Evolutionary conservation across 2,113 vertebrate genomes (phyloP).

Genomic region (Nestor notabilis): DNA sequence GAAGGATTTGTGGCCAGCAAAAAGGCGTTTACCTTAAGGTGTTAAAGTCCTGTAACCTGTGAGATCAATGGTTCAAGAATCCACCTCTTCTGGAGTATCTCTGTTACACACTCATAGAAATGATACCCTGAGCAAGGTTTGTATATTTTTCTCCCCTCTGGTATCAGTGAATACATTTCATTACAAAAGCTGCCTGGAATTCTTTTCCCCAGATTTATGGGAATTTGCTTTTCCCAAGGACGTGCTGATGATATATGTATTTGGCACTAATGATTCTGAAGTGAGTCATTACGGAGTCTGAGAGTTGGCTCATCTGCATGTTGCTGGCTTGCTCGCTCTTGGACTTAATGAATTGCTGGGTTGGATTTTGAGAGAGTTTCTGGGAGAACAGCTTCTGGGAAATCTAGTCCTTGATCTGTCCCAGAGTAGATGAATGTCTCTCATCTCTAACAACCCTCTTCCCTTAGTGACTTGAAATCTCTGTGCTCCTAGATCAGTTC

Average conservation of each 20-base stretch:
- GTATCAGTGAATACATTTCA: not conserved
- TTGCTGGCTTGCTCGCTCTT: not conserved
- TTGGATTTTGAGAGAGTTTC: not conserved
- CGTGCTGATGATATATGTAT: not conserved
- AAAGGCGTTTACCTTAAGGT: not conserved
- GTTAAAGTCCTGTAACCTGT: not conserved
- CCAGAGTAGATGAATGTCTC: not conserved
- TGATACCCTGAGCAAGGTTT: not conserved
- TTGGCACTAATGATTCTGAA: not conserved
- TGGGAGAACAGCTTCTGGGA: constrained; percentile 19
- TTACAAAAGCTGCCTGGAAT: not conserved
- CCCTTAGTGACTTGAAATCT: not conserved
- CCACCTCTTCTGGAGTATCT: not conserved
- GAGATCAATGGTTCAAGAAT: not conserved
- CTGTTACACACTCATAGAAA: not conserved
- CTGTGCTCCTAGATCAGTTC: not conserved
- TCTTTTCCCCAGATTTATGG: not conserved
- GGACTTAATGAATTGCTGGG: not conserved
- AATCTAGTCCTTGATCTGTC: not conserved
- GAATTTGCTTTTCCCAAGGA: constrained; percentile 1
- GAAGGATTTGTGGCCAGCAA: not conserved
- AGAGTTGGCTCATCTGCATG: not conserved
- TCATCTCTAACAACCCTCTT: not conserved
- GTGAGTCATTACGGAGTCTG: not conserved
- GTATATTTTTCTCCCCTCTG: not conserved